Base-by-base conservation (phyloP, 1,140 invertebrate species). In the Oppia nitens region DNA sequence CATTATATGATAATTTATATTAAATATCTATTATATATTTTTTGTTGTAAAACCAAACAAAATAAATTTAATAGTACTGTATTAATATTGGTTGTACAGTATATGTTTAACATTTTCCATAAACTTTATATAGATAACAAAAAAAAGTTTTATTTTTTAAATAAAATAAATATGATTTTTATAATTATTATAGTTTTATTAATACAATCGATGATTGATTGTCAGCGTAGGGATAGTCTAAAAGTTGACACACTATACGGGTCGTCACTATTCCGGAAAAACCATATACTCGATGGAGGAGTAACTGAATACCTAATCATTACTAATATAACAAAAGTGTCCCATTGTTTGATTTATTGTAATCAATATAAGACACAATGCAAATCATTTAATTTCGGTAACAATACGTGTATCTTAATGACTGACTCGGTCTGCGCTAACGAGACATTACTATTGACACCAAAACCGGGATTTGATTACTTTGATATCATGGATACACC, bases 401-500 rank as follows among this genome's bases (percentile, higher is more conserved):
- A 56, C 27, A 32, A 32, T 52, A 45, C 28, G 24, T 56, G 55
- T 28, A 45, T 56, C 26, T 25, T 56, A 4, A 23, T 56, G 23
- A 3, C 20, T 11, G 55, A 56, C 11, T 53, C 55, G 11, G 20
- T 56, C 6, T 56, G 55, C 27, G 47, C 32, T n/a, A 56, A 56
- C 47, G 55, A 56, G 23, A 56, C 55, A 45, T n/a, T 23, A 32
- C 20, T 23, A 21, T 49, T 56, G 29, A 56, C 55, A 3, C 32
- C n/a, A 53, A 23, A 56, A 17, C 3, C 3, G 6, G 55, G 17
- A 17, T 56, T 53, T 47, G 32, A 6, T 28, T 56, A 56, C 32
- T 56, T 52, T 26, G 55, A 56, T 49, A 14, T 56, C 11, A 56
- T 56, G 55, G 27, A 47, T 49, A 56, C 14, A 3, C 55, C 55